A percentile compares a stretch with the other conserved stretches of the same genome.
Conservation (phyloP, 2,113 vertebrate species). For the Burhinus bistriatus region DNA sequence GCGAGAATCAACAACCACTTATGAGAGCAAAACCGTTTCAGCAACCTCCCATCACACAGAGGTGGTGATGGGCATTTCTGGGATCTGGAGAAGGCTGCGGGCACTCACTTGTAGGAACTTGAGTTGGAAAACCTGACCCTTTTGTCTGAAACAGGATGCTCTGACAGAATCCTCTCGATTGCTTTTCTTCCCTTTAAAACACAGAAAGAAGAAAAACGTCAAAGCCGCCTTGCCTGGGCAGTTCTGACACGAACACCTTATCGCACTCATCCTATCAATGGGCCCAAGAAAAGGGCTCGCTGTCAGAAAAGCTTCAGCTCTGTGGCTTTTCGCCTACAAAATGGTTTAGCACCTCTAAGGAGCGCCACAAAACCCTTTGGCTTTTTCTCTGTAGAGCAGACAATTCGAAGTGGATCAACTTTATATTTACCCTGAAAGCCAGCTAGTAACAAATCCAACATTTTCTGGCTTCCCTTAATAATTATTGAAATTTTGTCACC, state of each 20-base stretch:
- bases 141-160: background rate
- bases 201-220: background rate
- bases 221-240: background rate
- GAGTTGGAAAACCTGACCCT: background rate
- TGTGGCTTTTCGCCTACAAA: background rate
- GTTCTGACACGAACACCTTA: background rate
- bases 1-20: background rate
- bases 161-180: background rate
- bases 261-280: background rate
- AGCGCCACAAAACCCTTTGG: background rate
- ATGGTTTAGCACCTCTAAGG: background rate
- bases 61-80: background rate
- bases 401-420: background rate
- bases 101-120: accelerated
- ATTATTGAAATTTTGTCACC: background rate
- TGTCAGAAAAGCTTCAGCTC: background rate
- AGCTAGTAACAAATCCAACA: background rate
- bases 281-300: background rate
- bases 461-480: background rate
- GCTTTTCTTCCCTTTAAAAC: background rate
- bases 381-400: background rate
- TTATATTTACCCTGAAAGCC: background rate
- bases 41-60: background rate
- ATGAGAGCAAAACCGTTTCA: background rate
- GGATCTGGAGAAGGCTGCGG: background rate